Evolutionary conservation across 2,888 invertebrate genomes (phyloP).

Genomic region (Brenthis ino): DNA sequence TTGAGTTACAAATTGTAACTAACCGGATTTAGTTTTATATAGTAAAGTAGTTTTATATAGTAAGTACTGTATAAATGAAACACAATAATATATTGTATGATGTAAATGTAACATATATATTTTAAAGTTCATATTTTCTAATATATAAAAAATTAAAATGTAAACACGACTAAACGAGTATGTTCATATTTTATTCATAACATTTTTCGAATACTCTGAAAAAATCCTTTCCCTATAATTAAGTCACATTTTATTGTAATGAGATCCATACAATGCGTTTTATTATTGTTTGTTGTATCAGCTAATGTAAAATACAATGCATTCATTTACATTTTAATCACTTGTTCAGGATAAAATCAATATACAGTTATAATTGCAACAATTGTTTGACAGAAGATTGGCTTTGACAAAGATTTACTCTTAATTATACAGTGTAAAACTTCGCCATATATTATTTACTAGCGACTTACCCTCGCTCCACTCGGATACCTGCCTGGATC

Average conservation of each 20-base stretch:
- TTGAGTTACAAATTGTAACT: no score
- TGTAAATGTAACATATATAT: neutral
- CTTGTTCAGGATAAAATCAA: slow-evolving; percentile 58
- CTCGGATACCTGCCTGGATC: no score
- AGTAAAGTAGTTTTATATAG: no score
- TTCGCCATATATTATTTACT: no score
- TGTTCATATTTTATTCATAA: no score
- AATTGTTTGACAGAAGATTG: slow-evolving; percentile 40
- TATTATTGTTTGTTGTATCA: slow-evolving; percentile 45
- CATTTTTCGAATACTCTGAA: no score
- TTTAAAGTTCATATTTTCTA: neutral
- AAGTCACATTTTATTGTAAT: slow-evolving; percentile 39
- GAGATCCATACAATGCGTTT: slow-evolving; percentile 40
- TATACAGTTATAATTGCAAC: slow-evolving; percentile 52
- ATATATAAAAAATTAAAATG: no score
- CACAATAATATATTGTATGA: neutral
- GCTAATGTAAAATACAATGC: slow-evolving; percentile 48
- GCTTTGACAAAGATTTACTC: neutral
- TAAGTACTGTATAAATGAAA: no score
- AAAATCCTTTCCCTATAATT: slow-evolving; percentile 13
- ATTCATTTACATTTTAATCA: slow-evolving; percentile 73
- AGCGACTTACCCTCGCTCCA: no score
- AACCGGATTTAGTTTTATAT: no score
- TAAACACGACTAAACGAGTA: no score
- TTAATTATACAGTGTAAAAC: no score